A percentile compares a stretch with the other conserved stretches of the same genome.
Conservation (phyloP, 2,888 invertebrate species). For the Ganaspis brasiliensis region DNA sequence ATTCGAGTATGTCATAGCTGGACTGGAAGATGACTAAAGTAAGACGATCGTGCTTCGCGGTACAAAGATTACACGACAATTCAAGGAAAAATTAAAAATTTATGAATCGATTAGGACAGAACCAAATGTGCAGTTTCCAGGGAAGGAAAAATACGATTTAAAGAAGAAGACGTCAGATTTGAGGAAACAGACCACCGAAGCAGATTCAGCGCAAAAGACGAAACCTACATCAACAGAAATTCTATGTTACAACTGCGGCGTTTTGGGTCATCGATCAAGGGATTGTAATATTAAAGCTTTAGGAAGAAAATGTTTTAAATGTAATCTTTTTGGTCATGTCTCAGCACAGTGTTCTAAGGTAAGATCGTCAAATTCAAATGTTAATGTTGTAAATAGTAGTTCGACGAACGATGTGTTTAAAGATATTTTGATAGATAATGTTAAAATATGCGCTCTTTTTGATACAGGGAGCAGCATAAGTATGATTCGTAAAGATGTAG, state of each 20-base stretch:
- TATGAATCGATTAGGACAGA: not conserved
- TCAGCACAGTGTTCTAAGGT: not conserved
- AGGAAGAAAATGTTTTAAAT: not conserved
- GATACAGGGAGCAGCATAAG: too few species aligned
- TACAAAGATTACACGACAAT: not conserved
- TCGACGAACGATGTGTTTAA: not conserved
- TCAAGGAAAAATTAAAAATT: not conserved
- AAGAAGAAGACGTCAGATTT: conserved; percentile 12
- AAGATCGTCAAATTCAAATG: conserved; percentile 4
- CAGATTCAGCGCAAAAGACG: not conserved
- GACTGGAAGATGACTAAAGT: not conserved
- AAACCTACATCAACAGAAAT: not conserved
- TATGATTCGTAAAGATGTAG: not conserved
- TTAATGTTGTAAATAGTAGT: conserved; percentile 15
- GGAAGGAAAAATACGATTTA: not conserved
- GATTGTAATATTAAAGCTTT: conserved; percentile 28
- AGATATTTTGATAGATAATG: too few species aligned
- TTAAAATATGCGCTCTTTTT: conserved; percentile 7
- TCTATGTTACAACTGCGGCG: conserved; percentile 47
- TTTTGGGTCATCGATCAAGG: conserved; percentile 31
- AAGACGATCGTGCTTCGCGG: not conserved
- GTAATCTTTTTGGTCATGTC: not conserved
- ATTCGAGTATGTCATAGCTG: conserved; percentile 15
- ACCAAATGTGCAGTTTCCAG: not conserved
- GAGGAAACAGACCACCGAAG: not conserved